Evolutionary conservation across 2,797 vertebrate genomes (phyloP).

Genomic region (Erethizon dorsatum): DNA sequence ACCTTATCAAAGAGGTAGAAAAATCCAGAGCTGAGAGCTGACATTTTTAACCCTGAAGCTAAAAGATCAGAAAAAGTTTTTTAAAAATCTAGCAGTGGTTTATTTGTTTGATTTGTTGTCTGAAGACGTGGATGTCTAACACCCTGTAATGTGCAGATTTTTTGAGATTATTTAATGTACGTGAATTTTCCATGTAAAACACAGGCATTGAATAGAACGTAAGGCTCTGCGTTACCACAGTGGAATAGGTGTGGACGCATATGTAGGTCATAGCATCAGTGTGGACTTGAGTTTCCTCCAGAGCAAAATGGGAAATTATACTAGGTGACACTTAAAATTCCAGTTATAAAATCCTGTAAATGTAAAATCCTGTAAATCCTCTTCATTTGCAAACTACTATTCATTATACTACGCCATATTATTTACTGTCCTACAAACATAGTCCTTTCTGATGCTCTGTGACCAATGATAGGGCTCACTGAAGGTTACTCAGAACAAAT

Average conservation of each 20-base stretch:
- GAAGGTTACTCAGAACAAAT: background rate
- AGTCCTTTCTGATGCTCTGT: background rate
- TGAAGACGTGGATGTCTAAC: background rate
- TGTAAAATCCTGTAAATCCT: too few relatives aligned
- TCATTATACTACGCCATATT: background rate
- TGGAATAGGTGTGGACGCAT: background rate
- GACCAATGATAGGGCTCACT: background rate
- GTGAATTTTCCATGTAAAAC: background rate
- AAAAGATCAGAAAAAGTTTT: background rate
- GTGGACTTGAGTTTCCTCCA: background rate
- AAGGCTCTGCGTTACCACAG: rapidly evolving
- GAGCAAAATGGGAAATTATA: background rate
- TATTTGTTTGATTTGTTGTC: background rate
- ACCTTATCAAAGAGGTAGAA: background rate
- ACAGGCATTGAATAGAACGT: background rate
- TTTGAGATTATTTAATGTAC: background rate
- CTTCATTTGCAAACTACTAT: background rate
- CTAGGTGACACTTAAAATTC: background rate
- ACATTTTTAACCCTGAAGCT: background rate
- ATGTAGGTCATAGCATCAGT: background rate
- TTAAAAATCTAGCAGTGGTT: background rate
- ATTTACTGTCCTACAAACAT: background rate
- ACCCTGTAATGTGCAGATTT: background rate
- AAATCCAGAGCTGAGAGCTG: background rate
- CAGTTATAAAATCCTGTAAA: background rate